Evolutionary conservation across 1,140 invertebrate genomes (phyloP).

Genomic region (Centruroides vittatus): DNA sequence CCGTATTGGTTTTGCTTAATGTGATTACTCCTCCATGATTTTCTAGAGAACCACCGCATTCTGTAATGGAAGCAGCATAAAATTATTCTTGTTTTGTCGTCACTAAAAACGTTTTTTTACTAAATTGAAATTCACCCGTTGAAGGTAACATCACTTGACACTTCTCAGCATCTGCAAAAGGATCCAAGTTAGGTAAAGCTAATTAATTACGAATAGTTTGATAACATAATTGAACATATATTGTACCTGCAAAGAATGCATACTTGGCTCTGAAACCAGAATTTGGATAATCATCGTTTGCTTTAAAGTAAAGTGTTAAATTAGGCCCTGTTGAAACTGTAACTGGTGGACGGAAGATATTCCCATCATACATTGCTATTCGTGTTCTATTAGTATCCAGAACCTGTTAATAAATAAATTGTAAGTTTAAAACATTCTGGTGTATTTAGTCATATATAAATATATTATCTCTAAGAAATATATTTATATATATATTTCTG

Average conservation of each 20-base stretch:
- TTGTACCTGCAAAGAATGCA: slow-evolving; percentile 32
- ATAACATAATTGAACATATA: too few species aligned
- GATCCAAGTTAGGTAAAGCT: too few species aligned
- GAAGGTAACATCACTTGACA: slow-evolving; percentile 13
- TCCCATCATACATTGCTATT: slow-evolving; percentile 47
- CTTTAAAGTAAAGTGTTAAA: slow-evolving; percentile 49
- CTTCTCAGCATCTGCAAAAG: slow-evolving; percentile 8
- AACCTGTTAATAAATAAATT: slow-evolving; percentile 33
- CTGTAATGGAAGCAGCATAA: slow-evolving; percentile 22
- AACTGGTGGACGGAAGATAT: slow-evolving; percentile 49
- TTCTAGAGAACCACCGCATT: slow-evolving; percentile 56
- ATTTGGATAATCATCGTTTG: slow-evolving; percentile 47
- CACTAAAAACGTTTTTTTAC: neutral
- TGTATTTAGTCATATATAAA: too few species aligned
- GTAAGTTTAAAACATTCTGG: too few species aligned
- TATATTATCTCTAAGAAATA: too few species aligned
- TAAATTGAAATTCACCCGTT: slow-evolving; percentile 18
- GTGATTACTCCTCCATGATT: slow-evolving; percentile 57
- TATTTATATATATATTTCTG: too few species aligned
- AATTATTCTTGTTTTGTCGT: too few species aligned
- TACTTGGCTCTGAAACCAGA: slow-evolving; percentile 52
- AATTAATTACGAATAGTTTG: too few species aligned
- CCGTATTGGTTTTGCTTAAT: slow-evolving; percentile 51
- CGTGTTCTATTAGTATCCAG: slow-evolving; percentile 53
- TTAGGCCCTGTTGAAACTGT: slow-evolving; percentile 47